These are phyloP conservation scores for Etheostoma perlongum DNA, from an alignment of 2,797 vertebrate genomes.

Conservation along the genomic window DNA sequence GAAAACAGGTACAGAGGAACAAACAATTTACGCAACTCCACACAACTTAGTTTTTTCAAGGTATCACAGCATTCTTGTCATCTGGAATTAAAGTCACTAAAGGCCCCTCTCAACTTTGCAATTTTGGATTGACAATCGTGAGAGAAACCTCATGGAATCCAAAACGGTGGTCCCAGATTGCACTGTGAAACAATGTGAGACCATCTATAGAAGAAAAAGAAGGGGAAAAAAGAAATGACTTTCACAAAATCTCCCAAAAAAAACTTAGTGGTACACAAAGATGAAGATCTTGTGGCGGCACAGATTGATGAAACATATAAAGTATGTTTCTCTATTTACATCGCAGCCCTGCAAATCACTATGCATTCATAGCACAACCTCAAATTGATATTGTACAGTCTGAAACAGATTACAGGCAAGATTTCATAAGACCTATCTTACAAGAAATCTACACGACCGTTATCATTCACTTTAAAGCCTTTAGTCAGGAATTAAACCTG, in stretches of 20 bases:
- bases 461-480: neutral
- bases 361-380: neutral
- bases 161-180: neutral
- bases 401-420: neutral
- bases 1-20: conserved; percentile 35
- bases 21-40: conserved; percentile 39
- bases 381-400: neutral
- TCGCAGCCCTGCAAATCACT: neutral
- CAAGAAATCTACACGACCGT: neutral
- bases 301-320: neutral
- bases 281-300: neutral
- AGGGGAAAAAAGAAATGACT: neutral
- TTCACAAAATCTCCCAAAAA: neutral
- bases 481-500: neutral
- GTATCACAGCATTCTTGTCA: neutral
- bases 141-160: neutral
- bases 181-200: neutral
- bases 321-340: neutral
- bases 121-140: neutral
- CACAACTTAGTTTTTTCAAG: conserved; percentile 4
- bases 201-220: neutral
- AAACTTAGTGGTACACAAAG: neutral
- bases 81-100: conserved; percentile 15
- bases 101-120: neutral
- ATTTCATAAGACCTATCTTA: neutral